These are phyloP conservation scores for Catajapyx aquilonaris DNA, from an alignment of 1,140 invertebrate genomes.

Conservation along the genomic window DNA sequence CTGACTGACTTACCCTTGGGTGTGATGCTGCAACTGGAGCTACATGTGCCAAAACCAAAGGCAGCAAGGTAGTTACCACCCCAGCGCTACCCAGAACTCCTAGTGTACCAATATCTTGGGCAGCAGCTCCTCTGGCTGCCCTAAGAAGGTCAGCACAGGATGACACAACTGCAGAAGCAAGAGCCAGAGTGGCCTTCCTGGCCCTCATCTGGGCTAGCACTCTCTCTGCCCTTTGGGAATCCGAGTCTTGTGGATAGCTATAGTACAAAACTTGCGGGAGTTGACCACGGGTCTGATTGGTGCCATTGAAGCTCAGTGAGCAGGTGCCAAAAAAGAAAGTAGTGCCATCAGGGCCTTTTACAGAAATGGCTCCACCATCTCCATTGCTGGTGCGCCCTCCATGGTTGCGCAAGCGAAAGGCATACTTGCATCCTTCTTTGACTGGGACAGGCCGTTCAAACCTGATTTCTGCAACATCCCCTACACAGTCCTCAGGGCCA, in stretches of 20 bases:
- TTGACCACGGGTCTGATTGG: slow-evolving; percentile 80
- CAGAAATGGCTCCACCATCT: slow-evolving; percentile 62
- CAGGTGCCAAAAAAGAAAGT: slow-evolving; percentile 81
- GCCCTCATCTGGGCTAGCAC: slow-evolving; percentile 47
- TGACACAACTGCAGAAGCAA: slow-evolving; percentile 47
- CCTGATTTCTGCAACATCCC: slow-evolving; percentile 67
- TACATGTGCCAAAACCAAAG: slow-evolving; percentile 56
- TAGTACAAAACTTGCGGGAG: slow-evolving; percentile 87
- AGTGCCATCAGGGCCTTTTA: slow-evolving; percentile 81
- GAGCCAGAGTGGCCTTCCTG: slow-evolving; percentile 42
- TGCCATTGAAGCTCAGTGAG: slow-evolving; percentile 83
- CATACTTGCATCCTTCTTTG: slow-evolving; percentile 61
- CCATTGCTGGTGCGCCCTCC: slow-evolving; percentile 84
- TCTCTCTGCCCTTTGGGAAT: slow-evolving; percentile 37
- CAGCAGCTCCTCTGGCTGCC: slow-evolving; percentile 38
- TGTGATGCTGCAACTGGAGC: slow-evolving; percentile 58
- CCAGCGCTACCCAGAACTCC: slow-evolving; percentile 32
- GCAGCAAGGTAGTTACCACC: slow-evolving; percentile 54
- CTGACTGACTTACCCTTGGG: slow-evolving; percentile 53
- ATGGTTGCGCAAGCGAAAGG: slow-evolving; percentile 66
- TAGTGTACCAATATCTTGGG: slow-evolving; percentile 27
- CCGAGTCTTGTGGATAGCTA: slow-evolving; percentile 37
- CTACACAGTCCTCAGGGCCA: slow-evolving; percentile 49
- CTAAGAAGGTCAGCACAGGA: slow-evolving; percentile 47
- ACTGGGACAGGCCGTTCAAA: slow-evolving; percentile 72